phyloP scores from a whole-genome alignment of 2,113 vertebrate genomes.

The Columba livia region DNA sequence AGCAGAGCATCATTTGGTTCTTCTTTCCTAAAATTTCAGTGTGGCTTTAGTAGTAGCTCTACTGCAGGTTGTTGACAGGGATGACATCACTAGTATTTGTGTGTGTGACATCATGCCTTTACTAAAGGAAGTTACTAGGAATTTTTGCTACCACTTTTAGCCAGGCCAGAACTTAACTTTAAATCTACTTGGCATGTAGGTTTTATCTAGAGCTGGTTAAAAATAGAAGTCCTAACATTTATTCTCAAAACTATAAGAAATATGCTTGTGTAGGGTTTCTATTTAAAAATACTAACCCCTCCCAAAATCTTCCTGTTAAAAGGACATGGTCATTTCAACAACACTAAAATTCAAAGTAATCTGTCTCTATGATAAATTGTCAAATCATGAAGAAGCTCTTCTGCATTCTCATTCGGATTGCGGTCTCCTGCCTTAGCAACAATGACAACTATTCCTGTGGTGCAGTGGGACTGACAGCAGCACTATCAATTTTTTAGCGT shows the following conservation, averaged over 20 bases:
- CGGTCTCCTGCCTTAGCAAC: rapidly evolving
- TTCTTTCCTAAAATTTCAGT: neutral
- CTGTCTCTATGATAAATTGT: too few relatives aligned
- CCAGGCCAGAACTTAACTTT: neutral
- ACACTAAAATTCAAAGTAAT: neutral
- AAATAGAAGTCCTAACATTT: neutral
- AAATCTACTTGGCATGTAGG: neutral
- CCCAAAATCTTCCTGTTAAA: neutral
- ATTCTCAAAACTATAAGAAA: neutral
- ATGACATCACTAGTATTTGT: neutral
- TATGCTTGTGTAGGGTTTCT: neutral
- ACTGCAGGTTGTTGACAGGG: neutral
- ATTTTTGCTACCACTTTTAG: neutral
- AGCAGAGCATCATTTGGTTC: neutral
- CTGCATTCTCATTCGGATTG: neutral
- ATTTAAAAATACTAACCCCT: neutral
- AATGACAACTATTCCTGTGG: rapidly evolving
- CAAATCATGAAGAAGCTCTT: neutral
- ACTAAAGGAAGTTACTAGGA: neutral
- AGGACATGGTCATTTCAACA: neutral
- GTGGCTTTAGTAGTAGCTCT: neutral
- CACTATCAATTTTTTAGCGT: neutral
- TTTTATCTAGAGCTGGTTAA: neutral
- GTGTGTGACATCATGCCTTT: neutral
- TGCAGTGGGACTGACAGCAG: neutral